These are phyloP conservation scores for Drosophila nigritarsus DNA, from an alignment of 2,888 invertebrate genomes.

Conservation along the genomic window DNA sequence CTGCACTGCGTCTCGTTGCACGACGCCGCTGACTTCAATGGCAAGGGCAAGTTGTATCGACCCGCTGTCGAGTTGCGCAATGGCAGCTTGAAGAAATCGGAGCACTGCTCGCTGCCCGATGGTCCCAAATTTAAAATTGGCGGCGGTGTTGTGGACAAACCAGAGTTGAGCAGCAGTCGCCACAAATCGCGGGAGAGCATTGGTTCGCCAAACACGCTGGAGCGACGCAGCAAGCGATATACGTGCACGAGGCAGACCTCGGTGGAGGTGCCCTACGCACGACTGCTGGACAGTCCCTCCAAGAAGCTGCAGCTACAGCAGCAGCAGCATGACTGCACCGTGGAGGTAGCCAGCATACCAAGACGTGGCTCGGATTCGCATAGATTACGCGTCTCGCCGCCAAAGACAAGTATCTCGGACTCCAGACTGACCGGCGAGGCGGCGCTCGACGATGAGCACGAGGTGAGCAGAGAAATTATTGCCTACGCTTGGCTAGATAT, in stretches of 20 bases:
- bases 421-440: slow-evolving; percentile 93
- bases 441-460: slow-evolving; percentile 86
- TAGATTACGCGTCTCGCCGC: slow-evolving; percentile 86
- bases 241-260: slow-evolving; percentile 86
- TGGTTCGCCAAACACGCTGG: slow-evolving; percentile 84
- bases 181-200: slow-evolving; percentile 84
- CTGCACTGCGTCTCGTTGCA: slow-evolving; percentile 91
- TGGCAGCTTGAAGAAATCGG: slow-evolving; percentile 83
- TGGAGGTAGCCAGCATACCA: slow-evolving; percentile 86
- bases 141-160: slow-evolving; percentile 65
- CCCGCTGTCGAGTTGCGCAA: slow-evolving; percentile 80
- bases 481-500: neutral
- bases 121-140: slow-evolving; percentile 80
- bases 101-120: slow-evolving; percentile 73
- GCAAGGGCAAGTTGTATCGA: slow-evolving; percentile 83
- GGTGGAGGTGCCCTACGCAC: slow-evolving; percentile 90
- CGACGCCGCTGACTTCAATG: slow-evolving; percentile 86
- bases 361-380: slow-evolving; percentile 86
- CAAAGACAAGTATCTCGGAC: slow-evolving; percentile 94
- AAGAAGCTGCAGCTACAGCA: slow-evolving; percentile 82
- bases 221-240: slow-evolving; percentile 87
- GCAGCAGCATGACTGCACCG: slow-evolving; percentile 83
- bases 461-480: slow-evolving; percentile 67
- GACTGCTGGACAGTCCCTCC: slow-evolving; percentile 89
- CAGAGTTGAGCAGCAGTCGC: slow-evolving; percentile 76